These are phyloP conservation scores for Lasioglossum pauxillum DNA, from an alignment of 2,888 invertebrate species.

Conservation along the genomic window DNA sequence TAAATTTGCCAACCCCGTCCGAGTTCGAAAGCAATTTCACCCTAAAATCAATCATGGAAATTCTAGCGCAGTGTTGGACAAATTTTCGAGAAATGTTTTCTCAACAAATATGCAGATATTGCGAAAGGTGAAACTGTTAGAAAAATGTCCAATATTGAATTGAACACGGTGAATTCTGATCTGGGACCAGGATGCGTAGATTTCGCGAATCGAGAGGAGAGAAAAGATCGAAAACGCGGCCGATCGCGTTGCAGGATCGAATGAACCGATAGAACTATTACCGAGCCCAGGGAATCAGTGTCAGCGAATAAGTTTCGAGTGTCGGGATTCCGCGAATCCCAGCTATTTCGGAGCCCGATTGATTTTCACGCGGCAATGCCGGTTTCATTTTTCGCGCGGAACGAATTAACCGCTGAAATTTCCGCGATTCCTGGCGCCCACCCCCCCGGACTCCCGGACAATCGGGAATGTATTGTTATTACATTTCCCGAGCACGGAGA, in stretches of 20 bases:
- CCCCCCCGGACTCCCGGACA: background rate
- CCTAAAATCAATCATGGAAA: background rate
- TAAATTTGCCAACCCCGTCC: background rate
- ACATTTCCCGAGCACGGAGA: constrained; percentile 11
- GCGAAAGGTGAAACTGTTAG: background rate
- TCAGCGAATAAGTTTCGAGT: constrained; percentile 49
- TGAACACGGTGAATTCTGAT: background rate
- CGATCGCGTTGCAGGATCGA: constrained; percentile 34
- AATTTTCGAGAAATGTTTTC: background rate
- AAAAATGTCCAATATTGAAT: background rate
- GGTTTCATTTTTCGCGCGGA: constrained; percentile 24
- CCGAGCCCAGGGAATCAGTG: constrained; percentile 25
- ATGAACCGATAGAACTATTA: constrained; percentile 37
- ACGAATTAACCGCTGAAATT: constrained; percentile 24
- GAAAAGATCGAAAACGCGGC: constrained; percentile 1
- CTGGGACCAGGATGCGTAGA: background rate
- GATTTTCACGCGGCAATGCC: constrained; percentile 12
- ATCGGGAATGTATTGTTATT: constrained; percentile 25
- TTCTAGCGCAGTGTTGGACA: background rate
- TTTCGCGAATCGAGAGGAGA: background rate
- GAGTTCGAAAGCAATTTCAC: background rate
- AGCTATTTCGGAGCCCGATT: constrained; percentile 31
- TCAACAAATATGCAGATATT: background rate
- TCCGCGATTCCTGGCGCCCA: background rate
- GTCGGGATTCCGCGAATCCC: constrained; percentile 27